A percentile compares a stretch with the other conserved stretches of the same genome.
phyloP scores from a whole-genome alignment of 1,140 invertebrate species.

The Carposina sasakii region DNA sequence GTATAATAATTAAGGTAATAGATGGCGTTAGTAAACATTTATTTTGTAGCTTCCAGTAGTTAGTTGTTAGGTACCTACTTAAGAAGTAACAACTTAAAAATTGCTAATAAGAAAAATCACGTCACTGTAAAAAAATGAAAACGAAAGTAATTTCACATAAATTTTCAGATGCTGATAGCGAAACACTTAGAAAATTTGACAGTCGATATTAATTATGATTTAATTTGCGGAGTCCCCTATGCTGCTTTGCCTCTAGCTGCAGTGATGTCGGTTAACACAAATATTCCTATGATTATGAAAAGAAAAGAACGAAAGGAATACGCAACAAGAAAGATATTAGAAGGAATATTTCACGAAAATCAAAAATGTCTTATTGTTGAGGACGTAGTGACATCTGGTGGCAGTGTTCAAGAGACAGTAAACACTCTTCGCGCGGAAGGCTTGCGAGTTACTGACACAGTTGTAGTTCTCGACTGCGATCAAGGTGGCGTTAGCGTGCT shows the following conservation, averaged over 20 bases:
- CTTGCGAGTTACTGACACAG: constrained; percentile 82
- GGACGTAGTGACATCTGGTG: constrained; percentile 96
- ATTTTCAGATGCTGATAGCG: constrained; percentile 48
- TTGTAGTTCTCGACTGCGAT: constrained; percentile 92
- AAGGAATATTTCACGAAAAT: constrained; percentile 86
- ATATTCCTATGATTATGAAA: constrained; percentile 91
- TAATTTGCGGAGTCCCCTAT: constrained; percentile 97
- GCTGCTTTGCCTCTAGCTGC: constrained; percentile 96
- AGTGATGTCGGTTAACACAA: constrained; percentile 80
- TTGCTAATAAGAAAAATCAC: too few relatives aligned
- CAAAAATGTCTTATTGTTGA: constrained; percentile 94
- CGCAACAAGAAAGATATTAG: constrained; percentile 96
- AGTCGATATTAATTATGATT: constrained; percentile 65
- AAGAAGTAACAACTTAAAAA: too few relatives aligned
- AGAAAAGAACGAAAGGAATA: constrained; percentile 94
- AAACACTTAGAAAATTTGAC: constrained; percentile 40
- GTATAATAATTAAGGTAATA: too few relatives aligned
- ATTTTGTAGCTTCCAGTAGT: too few relatives aligned
- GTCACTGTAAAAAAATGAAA: too few relatives aligned
- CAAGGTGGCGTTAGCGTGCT: constrained; percentile 90
- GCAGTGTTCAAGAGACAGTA: constrained; percentile 93
- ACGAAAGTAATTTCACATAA: too few relatives aligned
- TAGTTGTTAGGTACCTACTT: too few relatives aligned
- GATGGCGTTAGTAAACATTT: too few relatives aligned
- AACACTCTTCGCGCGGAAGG: constrained; percentile 80